A percentile compares a stretch with the other conserved stretches of the same genome.
phyloP scores from a whole-genome alignment of 2,888 invertebrate genomes.

The Scelioninae gen. 1 region DNA sequence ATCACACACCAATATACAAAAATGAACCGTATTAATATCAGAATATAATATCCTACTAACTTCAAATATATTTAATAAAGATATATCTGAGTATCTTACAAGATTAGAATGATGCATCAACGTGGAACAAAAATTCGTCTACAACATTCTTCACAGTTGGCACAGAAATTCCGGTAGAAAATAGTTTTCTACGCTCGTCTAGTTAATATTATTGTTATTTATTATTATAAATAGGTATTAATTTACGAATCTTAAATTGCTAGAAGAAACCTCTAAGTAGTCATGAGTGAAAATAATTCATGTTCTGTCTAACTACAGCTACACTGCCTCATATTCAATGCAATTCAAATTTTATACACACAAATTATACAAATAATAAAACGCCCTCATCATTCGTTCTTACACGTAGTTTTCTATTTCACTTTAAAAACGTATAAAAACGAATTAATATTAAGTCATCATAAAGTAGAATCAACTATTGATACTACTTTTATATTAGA shows the following conservation, averaged over 20 bases:
- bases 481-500: constrained; percentile 21
- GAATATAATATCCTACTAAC: constrained; percentile 84
- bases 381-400: constrained; percentile 25
- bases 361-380: constrained; percentile 55
- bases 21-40: constrained; percentile 84
- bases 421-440: constrained; percentile 14
- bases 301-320: constrained; percentile 76
- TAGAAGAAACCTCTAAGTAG: constrained; percentile 81
- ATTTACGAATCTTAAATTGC: constrained; percentile 80
- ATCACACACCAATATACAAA: constrained; percentile 85
- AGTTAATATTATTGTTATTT: constrained; percentile 74
- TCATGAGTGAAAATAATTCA: constrained; percentile 82
- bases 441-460: constrained; percentile 1
- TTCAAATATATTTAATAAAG: constrained; percentile 84
- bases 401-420: not conserved
- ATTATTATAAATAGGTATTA: constrained; percentile 83
- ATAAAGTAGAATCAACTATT: not conserved
- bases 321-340: constrained; percentile 64
- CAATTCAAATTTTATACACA: constrained; percentile 42
- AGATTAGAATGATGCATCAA: constrained; percentile 83
- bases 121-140: constrained; percentile 80
- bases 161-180: constrained; percentile 84
- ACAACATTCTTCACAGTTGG: constrained; percentile 84
- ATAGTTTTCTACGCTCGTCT: constrained; percentile 78
- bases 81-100: constrained; percentile 84